These are phyloP conservation scores for Chionomys nivalis DNA, from an alignment of 2,113 vertebrate genomes.

Conservation along the genomic window DNA sequence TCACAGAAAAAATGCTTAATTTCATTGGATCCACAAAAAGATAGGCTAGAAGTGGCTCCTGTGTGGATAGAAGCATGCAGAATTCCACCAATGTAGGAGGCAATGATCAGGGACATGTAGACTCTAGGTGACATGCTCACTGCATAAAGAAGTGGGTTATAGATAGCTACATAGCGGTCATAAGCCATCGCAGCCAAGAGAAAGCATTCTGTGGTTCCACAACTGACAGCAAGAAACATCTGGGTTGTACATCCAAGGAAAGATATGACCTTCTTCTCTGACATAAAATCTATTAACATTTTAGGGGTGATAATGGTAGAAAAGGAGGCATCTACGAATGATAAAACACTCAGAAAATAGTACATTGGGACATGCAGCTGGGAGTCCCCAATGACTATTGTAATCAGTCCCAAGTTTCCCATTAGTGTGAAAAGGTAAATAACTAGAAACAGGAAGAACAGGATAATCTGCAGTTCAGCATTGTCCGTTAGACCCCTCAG, in stretches of 20 bases:
- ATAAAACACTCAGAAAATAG: conserved; percentile 35
- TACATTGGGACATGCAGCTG: not conserved
- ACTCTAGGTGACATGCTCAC: conserved; percentile 15
- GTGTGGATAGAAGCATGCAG: not conserved
- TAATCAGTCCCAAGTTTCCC: conserved; percentile 33
- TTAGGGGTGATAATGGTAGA: conserved; percentile 52
- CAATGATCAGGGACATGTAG: not conserved
- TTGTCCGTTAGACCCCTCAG: conserved; percentile 30
- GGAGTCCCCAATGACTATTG: not conserved
- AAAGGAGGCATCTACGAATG: conserved; percentile 52
- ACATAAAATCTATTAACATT: conserved; percentile 38
- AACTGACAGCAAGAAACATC: conserved; percentile 38
- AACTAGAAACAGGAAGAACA: not conserved
- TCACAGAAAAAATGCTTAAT: conserved; percentile 22
- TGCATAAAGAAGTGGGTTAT: conserved; percentile 30
- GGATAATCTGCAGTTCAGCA: not conserved
- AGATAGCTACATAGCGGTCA: conserved; percentile 35
- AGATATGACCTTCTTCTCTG: conserved; percentile 32
- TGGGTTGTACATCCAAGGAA: conserved; percentile 3
- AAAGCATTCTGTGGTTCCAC: conserved; percentile 10
- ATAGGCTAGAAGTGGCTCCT: not conserved
- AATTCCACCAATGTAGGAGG: not conserved
- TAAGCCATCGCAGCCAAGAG: conserved; percentile 50
- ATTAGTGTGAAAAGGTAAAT: conserved; percentile 24
- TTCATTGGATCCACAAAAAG: not conserved